Base-by-base conservation (phyloP, 23 tunicate genomes). In the Aplidium turbinatum region DNA sequence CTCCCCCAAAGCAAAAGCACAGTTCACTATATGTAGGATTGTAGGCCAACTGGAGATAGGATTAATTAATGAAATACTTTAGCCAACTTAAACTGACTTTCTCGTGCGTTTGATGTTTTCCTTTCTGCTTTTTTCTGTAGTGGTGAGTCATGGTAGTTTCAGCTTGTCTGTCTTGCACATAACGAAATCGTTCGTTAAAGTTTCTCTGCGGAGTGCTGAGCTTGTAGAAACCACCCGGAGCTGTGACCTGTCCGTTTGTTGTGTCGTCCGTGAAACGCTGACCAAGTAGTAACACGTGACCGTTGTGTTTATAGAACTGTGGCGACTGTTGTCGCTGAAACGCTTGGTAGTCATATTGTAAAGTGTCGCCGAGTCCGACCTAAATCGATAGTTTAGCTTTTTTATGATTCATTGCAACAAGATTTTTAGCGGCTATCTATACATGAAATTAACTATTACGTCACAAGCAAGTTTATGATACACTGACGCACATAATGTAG, bases 361-460 rank as follows among this genome's bases (percentile, higher is more conserved):
- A 75, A 18, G 87, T 88, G 50, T 75, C 82, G 35, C 83, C 96
- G 22, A 88, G 66, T 18, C 96, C 96, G 68, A 88, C 50, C 96
- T 88, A 68, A 16, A 61, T 45, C 20, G 35, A 38, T 42, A 42
- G 7, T 56, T 56, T 56, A 11, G 7, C n/a, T 23, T n/a, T 23
- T n/a, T 11, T n/a, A 56, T 56, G 21, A 20, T 16, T 42, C 50
- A 42, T 9, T 42, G 50, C 16, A 16, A 16, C 50, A 16, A 42
- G 50, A 42, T 42, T 9, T 42, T 9, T 9, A 42, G 50, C 50
- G n/a, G n/a, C n/a, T n/a, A n/a, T n/a, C n/a, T n/a, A n/a, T n/a
- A n/a, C n/a, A n/a, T n/a, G n/a, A n/a, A n/a, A n/a, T n/a, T n/a
- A n/a, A n/a, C n/a, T n/a, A n/a, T n/a, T n/a, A n/a, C n/a, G 11